Base-by-base conservation (phyloP, 2,797 vertebrate genomes). In the Platyrinchus mystaceus region DNA sequence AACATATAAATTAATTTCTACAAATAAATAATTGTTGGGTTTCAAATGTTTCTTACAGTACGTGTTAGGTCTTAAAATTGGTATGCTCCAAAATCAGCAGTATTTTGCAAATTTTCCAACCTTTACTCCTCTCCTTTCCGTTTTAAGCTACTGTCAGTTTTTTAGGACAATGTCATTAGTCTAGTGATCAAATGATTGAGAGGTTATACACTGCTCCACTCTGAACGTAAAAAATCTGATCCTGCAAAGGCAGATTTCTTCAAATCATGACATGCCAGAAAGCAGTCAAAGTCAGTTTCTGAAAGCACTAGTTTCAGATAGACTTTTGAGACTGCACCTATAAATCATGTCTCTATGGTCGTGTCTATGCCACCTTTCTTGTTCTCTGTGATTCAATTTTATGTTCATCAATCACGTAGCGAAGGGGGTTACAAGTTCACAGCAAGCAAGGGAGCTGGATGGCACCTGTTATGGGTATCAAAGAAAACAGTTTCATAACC, bases 401-500 rank as follows among this genome's bases (percentile, higher is more conserved):
- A 43, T 53, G 47, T 55, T 87, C 18, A 67, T 67, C 56, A 34
- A 19, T 82, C 47, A 82, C 26, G 39, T 28, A 52, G 13, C 24
- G 24, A 77, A 83, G 7, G 12, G 15, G 13, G 5, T 85, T 80
- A 73, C 36, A 84, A 64, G 37, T 32, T 78, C 47, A 64, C 19
- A 55, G 23, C 12, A 75, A 70, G 26, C 34, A 59, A 90, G 28
- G 16, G 30, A 56, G 21, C 27, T 30, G 32, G 21, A 71, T 34
- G 21, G 10, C 6, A 14, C 7, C 5, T 56, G 23, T 22, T 58
- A 49, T 2, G 5, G 15, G 22, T 71, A 55, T 28, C 0, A 0
- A 67, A 81, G 4, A 32, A 77, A 87, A 67, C 11, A 52, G 28
- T 27, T 88, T 43, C 36, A 68, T 56, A 89, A 82, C 3, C 28